Percentiles rank a stretch among this genome's conserved stretches.
Evolutionary conservation across 2,888 invertebrate genomes (phyloP).

Genomic region (Cerceris ruficornis): DNA sequence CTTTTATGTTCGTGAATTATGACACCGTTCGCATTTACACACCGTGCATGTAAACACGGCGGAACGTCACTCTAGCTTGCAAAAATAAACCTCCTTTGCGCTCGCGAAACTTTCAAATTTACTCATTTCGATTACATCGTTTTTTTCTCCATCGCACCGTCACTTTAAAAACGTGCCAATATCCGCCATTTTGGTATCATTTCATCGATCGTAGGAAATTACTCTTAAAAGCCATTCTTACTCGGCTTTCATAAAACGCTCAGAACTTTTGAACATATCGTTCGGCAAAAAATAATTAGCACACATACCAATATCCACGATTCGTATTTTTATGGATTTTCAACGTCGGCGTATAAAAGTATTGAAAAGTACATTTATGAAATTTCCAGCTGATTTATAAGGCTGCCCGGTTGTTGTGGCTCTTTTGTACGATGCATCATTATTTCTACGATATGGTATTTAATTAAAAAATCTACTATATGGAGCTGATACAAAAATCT

Average conservation of each 20-base stretch:
- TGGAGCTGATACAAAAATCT: slow-evolving; percentile 1
- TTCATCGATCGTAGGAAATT: too few species aligned
- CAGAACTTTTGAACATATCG: not conserved
- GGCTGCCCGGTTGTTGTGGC: too few species aligned
- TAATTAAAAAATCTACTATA: not conserved
- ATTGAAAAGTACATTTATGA: not conserved
- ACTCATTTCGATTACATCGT: too few species aligned
- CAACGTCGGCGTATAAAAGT: not conserved
- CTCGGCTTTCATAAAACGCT: not conserved
- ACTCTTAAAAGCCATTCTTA: too few species aligned
- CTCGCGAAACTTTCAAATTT: slow-evolving; percentile 17
- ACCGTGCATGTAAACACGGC: slow-evolving; percentile 32
- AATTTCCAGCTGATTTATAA: too few species aligned
- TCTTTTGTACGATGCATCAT: too few species aligned
- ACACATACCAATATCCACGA: not conserved
- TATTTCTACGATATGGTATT: too few species aligned
- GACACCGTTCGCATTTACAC: slow-evolving; percentile 19
- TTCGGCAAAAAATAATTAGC: not conserved
- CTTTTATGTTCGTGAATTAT: slow-evolving; percentile 45
- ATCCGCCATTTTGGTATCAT: too few species aligned
- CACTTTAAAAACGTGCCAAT: too few species aligned
- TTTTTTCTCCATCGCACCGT: not conserved
- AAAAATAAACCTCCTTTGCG: slow-evolving; percentile 4
- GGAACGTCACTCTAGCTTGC: not conserved
- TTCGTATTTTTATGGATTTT: not conserved